These are phyloP conservation scores for Drosophila arawakana DNA, from an alignment of 1,140 invertebrate species.

Conservation along the genomic window DNA sequence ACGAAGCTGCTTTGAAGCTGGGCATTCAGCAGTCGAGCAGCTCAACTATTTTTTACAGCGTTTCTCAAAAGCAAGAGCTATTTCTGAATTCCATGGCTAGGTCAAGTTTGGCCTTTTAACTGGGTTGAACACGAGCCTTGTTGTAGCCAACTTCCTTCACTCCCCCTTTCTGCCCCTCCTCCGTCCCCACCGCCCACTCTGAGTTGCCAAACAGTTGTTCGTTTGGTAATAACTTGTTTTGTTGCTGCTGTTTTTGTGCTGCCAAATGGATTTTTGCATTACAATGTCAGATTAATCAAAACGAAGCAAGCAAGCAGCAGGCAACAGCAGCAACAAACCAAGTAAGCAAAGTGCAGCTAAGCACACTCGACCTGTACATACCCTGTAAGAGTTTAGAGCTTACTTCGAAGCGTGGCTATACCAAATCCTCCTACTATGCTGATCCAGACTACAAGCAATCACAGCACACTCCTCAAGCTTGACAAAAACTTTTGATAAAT, in stretches of 20 bases:
- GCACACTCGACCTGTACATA: too few species aligned
- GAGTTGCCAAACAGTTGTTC: not conserved
- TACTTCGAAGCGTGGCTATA: too few species aligned
- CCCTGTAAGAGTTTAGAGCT: too few species aligned
- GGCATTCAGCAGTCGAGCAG: too few species aligned
- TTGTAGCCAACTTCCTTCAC: conserved; percentile 5
- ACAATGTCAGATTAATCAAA: conserved; percentile 83
- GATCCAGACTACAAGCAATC: too few species aligned
- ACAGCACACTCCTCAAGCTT: too few species aligned
- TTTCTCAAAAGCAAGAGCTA: conserved; percentile 29
- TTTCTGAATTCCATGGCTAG: conserved; percentile 79
- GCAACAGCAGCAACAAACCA: conserved; percentile 47
- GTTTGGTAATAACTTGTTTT: conserved; percentile 52
- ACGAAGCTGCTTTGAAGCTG: too few species aligned
- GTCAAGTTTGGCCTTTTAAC: conserved; percentile 80
- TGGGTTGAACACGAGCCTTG: conserved; percentile 71
- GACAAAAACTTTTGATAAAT: too few species aligned
- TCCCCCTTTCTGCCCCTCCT: not conserved
- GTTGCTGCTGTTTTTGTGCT: conserved; percentile 38
- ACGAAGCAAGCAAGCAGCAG: conserved; percentile 60
- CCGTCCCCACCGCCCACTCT: not conserved
- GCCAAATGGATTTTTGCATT: conserved; percentile 82
- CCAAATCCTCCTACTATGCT: too few species aligned
- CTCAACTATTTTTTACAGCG: not conserved
- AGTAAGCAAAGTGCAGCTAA: too few species aligned